Percentiles rank a stretch among this genome's conserved stretches.
These are phyloP conservation scores for Mormyrus proboscirostris DNA, from an alignment of 2,797 vertebrate genomes.

Conservation along the genomic window DNA sequence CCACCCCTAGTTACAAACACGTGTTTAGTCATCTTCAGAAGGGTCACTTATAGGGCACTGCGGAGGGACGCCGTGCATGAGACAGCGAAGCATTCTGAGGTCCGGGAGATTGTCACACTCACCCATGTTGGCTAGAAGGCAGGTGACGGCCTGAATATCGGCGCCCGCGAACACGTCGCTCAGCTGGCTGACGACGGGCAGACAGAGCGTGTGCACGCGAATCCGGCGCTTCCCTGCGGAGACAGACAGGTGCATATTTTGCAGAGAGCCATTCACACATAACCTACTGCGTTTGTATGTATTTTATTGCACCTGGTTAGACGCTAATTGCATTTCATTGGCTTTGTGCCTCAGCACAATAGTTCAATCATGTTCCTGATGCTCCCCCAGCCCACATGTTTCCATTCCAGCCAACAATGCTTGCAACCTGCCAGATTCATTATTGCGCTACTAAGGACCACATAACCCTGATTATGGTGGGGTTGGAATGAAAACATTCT, in stretches of 20 bases:
- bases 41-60: not conserved
- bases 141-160: constrained; percentile 84
- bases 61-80: not conserved
- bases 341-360: not conserved
- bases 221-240: constrained; percentile 84
- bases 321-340: not conserved
- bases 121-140: constrained; percentile 97
- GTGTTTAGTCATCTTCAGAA: not conserved
- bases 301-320: not conserved
- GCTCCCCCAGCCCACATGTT: not conserved
- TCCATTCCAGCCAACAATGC: not conserved
- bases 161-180: constrained; percentile 86
- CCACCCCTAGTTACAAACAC: not conserved
- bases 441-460: not conserved
- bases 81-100: not conserved
- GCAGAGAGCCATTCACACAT: not conserved
- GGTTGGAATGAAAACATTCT: not conserved
- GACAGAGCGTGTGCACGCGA: constrained; percentile 87
- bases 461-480: not conserved
- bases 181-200: constrained; percentile 86
- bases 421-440: not conserved
- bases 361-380: not conserved
- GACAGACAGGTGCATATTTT: not conserved
- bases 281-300: not conserved
- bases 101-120: constrained; percentile 40